These are phyloP conservation scores for Desmodus rotundus DNA, from an alignment of 2,113 vertebrate species.

Conservation along the genomic window DNA sequence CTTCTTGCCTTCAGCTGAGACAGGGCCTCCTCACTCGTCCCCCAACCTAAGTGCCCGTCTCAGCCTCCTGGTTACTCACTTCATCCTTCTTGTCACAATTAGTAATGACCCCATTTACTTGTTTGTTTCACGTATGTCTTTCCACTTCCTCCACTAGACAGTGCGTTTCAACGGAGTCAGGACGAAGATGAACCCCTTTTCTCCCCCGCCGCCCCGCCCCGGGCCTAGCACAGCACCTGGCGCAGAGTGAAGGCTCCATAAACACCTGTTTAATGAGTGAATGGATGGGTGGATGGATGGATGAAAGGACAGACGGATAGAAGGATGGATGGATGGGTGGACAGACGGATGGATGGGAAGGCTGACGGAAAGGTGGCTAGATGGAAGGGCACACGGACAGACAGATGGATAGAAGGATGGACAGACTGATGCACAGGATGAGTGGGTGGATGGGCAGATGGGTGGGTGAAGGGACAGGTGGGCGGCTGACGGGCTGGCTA, in stretches of 20 bases:
- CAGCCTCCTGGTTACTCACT: not conserved
- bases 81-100: not conserved
- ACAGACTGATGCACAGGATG: not conserved
- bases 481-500: not conserved
- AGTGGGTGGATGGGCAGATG: not conserved
- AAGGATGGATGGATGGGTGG: not conserved
- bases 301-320: no score
- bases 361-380: not conserved
- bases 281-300: no score
- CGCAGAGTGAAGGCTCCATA: not conserved
- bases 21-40: not conserved
- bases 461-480: no score
- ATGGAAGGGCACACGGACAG: rapidly evolving
- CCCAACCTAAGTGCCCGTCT: not conserved
- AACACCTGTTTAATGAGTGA: not conserved
- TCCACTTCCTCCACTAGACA: not conserved
- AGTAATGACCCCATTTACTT: not conserved
- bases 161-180: not conserved
- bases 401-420: no score
- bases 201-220: not conserved
- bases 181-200: not conserved
- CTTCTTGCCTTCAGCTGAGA: not conserved
- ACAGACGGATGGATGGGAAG: no score
- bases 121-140: not conserved
- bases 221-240: not conserved